Conservation (phyloP, 2,797 vertebrate genomes). For the Garrulus glandarius region DNA sequence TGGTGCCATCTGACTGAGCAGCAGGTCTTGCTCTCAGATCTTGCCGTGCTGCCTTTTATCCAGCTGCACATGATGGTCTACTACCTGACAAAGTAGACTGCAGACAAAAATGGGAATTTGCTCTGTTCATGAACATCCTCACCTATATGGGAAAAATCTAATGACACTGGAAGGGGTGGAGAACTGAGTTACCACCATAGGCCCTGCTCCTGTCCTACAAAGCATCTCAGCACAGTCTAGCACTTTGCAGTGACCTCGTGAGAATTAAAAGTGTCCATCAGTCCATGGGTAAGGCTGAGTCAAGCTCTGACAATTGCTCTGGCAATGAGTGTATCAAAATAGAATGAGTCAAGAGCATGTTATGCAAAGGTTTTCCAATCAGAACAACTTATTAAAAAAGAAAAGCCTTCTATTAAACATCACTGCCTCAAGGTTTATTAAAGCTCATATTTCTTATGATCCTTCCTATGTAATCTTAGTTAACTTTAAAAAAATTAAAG, state of each 20-base stretch:
- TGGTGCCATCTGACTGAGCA: background rate
- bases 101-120: background rate
- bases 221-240: background rate
- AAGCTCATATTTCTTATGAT: background rate
- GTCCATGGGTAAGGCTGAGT: background rate
- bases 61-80: background rate
- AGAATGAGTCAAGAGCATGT: background rate
- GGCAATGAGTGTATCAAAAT: background rate
- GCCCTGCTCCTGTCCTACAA: background rate
- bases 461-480: background rate
- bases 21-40: background rate
- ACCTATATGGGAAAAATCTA: background rate
- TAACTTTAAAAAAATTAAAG: background rate
- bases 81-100: background rate
- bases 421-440: background rate
- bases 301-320: background rate
- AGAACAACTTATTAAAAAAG: background rate
- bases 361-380: background rate
- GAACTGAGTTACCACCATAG: background rate
- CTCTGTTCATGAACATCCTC: background rate
- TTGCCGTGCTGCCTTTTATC: background rate
- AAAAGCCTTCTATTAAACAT: background rate
- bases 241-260: background rate
- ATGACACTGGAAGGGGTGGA: background rate
- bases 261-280: background rate